Base-by-base conservation (phyloP, 2,888 invertebrate genomes). In the Carterocephalus palaemon region DNA sequence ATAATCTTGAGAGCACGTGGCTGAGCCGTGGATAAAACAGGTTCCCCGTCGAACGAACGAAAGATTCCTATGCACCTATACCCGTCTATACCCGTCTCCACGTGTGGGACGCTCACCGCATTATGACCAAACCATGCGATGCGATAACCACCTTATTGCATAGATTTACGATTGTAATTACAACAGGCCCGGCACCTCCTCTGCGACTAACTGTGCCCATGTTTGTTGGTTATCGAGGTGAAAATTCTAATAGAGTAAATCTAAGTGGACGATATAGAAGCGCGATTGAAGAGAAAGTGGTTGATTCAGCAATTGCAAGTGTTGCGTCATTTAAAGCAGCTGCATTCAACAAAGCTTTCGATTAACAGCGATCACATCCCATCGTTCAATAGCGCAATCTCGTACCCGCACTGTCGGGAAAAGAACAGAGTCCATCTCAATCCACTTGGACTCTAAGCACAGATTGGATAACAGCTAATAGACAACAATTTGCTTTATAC, bases 1-100 rank as follows among this genome's bases (percentile, higher is more conserved):
- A 52, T 45, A 51, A 54, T 48, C 46, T 53, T 33, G 47, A 43
- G 47, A 51, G 52, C 65, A 68, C 64, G 65, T 68, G 62, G 56
- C 51, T 29, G 45, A 45, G 51, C 51, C 53, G 49, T 52, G 54
- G 33, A 32, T 48, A 41, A 38, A 62, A 69, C 64, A 46, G 56
- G 67, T 66, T 65, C 54, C 16, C 47, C 43, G 50, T 49, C 47
- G 50, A n/a, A n/a, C n/a, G n/a, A n/a, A n/a, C n/a, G n/a, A n/a
- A n/a, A n/a, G n/a, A 47, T 54, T 49, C 51, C 50, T 48, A 49
- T 28, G 45, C 48, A 51, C 48, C 47, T 46, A n/a, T n/a, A n/a
- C n/a, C n/a, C n/a, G n/a, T n/a, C n/a, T n/a, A n/a, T n/a, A 28
- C 49, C 53, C 34, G 46, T 47, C 37, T 43, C 49, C 45, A 51